Evolutionary conservation across 53 echinoderm and acorn worm species (phyloP).

Genomic region (Zoroaster sp.): DNA sequence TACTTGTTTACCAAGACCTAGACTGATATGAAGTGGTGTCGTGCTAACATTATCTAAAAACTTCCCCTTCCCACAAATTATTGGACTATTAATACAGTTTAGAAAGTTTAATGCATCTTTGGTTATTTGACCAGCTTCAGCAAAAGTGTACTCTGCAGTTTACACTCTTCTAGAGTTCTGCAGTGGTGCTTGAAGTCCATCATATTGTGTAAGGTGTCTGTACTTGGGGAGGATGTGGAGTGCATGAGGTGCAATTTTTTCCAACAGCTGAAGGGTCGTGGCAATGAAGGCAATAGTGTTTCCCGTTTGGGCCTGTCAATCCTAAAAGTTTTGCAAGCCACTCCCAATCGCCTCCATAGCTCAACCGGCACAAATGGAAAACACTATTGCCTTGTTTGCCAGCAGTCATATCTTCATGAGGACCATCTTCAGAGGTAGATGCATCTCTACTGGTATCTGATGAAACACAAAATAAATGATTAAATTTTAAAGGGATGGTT

Average conservation of each 20-base stretch:
- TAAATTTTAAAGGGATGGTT: neutral
- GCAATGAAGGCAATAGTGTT: constrained; percentile 34
- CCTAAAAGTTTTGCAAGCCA: no score
- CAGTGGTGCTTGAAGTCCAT: neutral
- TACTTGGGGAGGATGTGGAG: constrained; percentile 38
- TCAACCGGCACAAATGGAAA: constrained; percentile 8
- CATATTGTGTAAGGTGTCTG: neutral
- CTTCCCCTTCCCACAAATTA: neutral
- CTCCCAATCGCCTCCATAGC: no score
- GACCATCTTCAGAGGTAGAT: neutral
- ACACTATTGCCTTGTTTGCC: neutral
- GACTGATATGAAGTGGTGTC: constrained; percentile 4
- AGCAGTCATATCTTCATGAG: no score
- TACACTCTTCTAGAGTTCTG: neutral
- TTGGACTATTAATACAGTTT: constrained; percentile 9
- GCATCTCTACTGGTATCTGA: neutral
- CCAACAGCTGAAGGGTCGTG: neutral
- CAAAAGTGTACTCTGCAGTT: neutral
- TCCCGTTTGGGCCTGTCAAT: constrained; percentile 4
- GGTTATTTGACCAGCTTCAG: neutral
- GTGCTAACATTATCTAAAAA: neutral
- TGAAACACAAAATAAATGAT: neutral
- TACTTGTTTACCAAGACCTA: neutral
- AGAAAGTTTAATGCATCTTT: constrained; percentile 1
- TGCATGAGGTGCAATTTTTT: constrained; percentile 26